Conservation (phyloP, 1,140 invertebrate genomes). For the Anadara kagoshimensis region DNA sequence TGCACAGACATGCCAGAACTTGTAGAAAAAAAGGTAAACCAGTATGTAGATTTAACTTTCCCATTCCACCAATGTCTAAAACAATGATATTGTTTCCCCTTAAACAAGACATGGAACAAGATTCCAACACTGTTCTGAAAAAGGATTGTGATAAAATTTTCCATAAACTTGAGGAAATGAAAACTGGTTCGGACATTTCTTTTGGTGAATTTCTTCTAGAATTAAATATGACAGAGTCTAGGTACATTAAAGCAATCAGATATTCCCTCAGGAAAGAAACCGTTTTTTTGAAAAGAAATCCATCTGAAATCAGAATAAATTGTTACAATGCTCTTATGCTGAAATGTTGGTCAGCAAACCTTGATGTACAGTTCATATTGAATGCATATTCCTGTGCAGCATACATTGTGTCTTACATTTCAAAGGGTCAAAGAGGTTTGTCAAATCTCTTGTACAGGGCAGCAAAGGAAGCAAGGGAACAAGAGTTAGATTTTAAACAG, state of each 20-base stretch:
- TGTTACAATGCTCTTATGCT: constrained; percentile 22
- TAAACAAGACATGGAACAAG: constrained; percentile 8
- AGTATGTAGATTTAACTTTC: too few species aligned
- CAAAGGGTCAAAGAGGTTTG: constrained; percentile 14
- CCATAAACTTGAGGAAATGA: constrained; percentile 22
- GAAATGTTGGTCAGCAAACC: constrained; percentile 43
- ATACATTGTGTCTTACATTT: constrained; percentile 39
- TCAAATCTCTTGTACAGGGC: constrained; percentile 3
- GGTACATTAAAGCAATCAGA: constrained; percentile 20
- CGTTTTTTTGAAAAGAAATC: constrained; percentile 22
- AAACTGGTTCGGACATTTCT: neutral
- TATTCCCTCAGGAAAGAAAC: constrained; percentile 13
- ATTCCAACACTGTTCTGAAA: neutral
- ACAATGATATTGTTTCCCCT: constrained; percentile 36
- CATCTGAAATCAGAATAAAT: constrained; percentile 24
- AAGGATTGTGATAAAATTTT: constrained; percentile 14
- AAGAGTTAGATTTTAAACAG: neutral
- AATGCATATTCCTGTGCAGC: constrained; percentile 50
- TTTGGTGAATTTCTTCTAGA: constrained; percentile 27
- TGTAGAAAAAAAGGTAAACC: constrained; percentile 12
- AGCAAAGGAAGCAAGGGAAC: constrained; percentile 3
- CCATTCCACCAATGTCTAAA: constrained; percentile 9
- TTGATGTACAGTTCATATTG: constrained; percentile 46
- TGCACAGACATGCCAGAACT: constrained; percentile 23
- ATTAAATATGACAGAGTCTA: constrained; percentile 9